Evolutionary conservation across 1,140 invertebrate genomes (phyloP).

Genomic region (Drosophila lacteicornis): DNA sequence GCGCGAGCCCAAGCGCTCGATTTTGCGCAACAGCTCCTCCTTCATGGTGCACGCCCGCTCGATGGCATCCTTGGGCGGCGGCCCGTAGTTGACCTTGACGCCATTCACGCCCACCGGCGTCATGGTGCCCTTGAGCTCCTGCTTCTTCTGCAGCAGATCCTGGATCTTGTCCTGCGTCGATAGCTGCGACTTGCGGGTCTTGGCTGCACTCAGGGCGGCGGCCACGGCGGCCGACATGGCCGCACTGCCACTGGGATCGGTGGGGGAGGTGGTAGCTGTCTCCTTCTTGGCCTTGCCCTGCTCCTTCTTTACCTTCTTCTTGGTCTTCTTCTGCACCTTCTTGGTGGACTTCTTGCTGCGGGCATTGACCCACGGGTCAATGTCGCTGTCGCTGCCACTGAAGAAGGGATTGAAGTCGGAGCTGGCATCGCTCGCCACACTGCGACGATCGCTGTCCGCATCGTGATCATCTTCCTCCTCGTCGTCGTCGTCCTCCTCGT

Average conservation of each 20-base stretch:
- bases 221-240: slow-evolving; percentile 57
- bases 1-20: slow-evolving; percentile 94
- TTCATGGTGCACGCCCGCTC: slow-evolving; percentile 96
- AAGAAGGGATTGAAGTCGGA: slow-evolving; percentile 96
- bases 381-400: slow-evolving; percentile 92
- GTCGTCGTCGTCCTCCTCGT: slow-evolving; percentile 27
- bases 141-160: slow-evolving; percentile 88
- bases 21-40: slow-evolving; percentile 93
- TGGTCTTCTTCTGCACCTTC: too few species aligned
- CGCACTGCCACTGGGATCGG: slow-evolving; percentile 32
- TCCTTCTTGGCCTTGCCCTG: slow-evolving; percentile 45
- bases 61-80: slow-evolving; percentile 92
- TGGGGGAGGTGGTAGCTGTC: slow-evolving; percentile 13
- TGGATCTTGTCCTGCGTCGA: slow-evolving; percentile 91
- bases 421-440: slow-evolving; percentile 85
- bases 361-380: slow-evolving; percentile 92
- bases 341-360: slow-evolving; percentile 84
- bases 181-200: slow-evolving; percentile 85
- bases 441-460: slow-evolving; percentile 85
- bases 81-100: slow-evolving; percentile 84
- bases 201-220: slow-evolving; percentile 64
- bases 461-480: slow-evolving; percentile 61
- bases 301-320: too few species aligned
- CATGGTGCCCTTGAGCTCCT: slow-evolving; percentile 78
- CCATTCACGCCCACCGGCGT: slow-evolving; percentile 81